Base-by-base conservation (phyloP, 2,113 vertebrate genomes). In the Bufo gargarizans region DNA sequence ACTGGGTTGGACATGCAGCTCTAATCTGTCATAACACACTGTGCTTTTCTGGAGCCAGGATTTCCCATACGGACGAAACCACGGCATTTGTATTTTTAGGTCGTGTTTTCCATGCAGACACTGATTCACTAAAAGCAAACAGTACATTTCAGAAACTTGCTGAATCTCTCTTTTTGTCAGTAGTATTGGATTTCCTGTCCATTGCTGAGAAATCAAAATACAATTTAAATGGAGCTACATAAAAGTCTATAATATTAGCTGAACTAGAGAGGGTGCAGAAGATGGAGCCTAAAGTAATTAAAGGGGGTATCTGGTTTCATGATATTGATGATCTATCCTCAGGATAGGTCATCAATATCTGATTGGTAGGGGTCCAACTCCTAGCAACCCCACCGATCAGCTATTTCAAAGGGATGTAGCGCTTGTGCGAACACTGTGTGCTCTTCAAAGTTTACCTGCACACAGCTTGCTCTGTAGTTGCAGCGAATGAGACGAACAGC, bases 171-270 rank as follows among this genome's bases (percentile, higher is more conserved):
- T 77, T 83, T 84, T 58, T 58, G 43, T 84, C 43, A 43, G 43
- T 82, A 47, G 67, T 67, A 82, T 88, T 88, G 72, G 79, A 74
- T 88, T 88, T 88, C 53, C 47, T 69, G 72, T 82, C 86, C 81
- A 82, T 82, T 80, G 82, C 47, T 33, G 43, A 20, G 6, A 20
- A 69, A 50, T n/a, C 19, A 59, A 85, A 86, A 47, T 47, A 76
- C 50, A 56, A 76, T 50, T 49, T 76, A 76, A 76, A 76, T 76
- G 17, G 17, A 49, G 47, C 47, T 50, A 20, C 72, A 20, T 49
- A 17, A 76, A 49, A 76, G 72, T 50, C 17, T 76, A 50, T 76
- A 76, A 49, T 50, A 76, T 76, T 6, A 20, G 33, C 0, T 33
- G 33, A 33, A 33, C 33, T 33, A 33, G 33, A 33, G 33, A 33